Evolutionary conservation across 2,797 vertebrate species (phyloP), one percentile per base, ranked within the genome.

Genomic region (Pipistrellus pipistrellus): DNA sequence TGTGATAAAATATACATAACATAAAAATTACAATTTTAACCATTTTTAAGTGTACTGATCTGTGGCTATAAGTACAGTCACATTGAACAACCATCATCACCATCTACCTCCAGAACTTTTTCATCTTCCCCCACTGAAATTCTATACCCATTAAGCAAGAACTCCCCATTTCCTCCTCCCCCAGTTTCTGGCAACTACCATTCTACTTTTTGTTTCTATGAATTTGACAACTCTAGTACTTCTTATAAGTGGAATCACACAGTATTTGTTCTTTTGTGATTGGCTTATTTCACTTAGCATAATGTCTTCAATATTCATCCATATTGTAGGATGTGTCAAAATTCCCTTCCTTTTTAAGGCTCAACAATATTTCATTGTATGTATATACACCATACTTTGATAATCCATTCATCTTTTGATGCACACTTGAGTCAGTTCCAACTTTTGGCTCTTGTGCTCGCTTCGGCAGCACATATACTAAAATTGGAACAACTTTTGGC

Each of bases 21-120:
- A 44, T 86, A 78, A 85, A 89, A 95, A 27, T 78, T 77, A 84
- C 21, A 69, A 76, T 71, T 71, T 90, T 77, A 80, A 30, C 80
- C 53, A 46, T 75, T 83, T 90, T 89, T 41, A 46, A 46, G 25
- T 80, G 27, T 85, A 51, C 9, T 82, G 51, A 55, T 48, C 68
- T 44, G 25, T 91, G 80, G n/a, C 46, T 76, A 48, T 73, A 88
- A 81, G 44, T 55, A 55, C 30, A 55, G n/a, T 91, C 21, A 71
- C 6, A 18, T 10, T 86, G 5, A 64, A 25, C 48, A 72, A 3
- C 41, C 76, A 46, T 62, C 44, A 77, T 51, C 57, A 75, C 23
- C 23, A 44, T 46, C 35, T 38, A 32, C 68, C 66, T 87, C 72
- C 59, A 85, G 35, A 81, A 57, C 57, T 18, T 57, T 62, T 71